Evolutionary conservation across 37 sponge, comb jelly and placozoan genomes (phyloP).

Genomic region (Ephydatia muelleri): DNA sequence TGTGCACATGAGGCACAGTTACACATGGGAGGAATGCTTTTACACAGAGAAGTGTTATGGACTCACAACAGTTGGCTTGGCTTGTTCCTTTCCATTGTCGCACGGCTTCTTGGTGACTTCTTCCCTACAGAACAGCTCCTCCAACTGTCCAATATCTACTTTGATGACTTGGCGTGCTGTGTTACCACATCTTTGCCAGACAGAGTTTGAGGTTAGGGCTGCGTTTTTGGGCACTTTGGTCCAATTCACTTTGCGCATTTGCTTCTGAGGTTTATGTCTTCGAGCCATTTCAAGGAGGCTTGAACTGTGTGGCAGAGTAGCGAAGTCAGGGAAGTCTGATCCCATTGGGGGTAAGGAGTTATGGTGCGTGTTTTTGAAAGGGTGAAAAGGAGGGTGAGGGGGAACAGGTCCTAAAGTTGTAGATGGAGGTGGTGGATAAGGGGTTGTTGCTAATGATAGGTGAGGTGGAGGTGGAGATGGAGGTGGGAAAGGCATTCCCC

Average conservation of each 20-base stretch:
- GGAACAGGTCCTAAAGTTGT: neutral
- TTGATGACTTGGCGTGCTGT: neutral
- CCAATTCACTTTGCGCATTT: constrained; percentile 92
- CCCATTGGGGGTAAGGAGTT: neutral
- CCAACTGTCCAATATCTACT: constrained; percentile 45
- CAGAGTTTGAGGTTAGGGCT: constrained; percentile 29
- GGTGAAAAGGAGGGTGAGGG: constrained; percentile 29
- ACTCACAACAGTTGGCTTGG: too few relatives aligned
- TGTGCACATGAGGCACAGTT: too few relatives aligned
- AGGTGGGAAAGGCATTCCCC: constrained; percentile 25
- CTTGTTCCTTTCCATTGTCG: constrained; percentile 2
- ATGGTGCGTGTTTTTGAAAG: neutral
- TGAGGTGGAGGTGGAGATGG: constrained; percentile 55
- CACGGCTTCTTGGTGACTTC: constrained; percentile 42
- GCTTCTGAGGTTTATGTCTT: constrained; percentile 56
- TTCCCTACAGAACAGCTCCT: constrained; percentile 58
- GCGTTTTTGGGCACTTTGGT: constrained; percentile 52
- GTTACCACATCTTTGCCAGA: constrained; percentile 54
- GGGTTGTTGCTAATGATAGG: constrained; percentile 9
- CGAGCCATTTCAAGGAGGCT: constrained; percentile 41
- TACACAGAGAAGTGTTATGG: too few relatives aligned
- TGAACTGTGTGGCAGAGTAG: neutral
- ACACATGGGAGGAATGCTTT: too few relatives aligned
- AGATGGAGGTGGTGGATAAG: constrained; percentile 16
- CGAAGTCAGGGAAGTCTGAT: neutral